phyloP scores from a whole-genome alignment of 1,140 invertebrate genomes.

The Leptopilina boulardi region DNA sequence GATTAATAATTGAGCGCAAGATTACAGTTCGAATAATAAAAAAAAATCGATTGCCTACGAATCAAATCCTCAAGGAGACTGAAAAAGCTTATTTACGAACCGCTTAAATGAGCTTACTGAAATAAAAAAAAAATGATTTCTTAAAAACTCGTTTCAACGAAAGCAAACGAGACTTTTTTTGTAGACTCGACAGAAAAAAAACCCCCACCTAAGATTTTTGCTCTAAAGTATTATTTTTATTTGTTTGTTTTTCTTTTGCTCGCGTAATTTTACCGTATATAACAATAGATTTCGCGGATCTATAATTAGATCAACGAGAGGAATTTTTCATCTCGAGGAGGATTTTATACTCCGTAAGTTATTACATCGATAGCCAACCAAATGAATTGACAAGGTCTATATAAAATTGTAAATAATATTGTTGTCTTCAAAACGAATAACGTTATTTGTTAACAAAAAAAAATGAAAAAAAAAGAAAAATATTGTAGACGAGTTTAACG shows the following conservation, averaged over 20 bases:
- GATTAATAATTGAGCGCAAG: not conserved
- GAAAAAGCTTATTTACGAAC: slow-evolving; percentile 47
- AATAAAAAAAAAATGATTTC: not conserved
- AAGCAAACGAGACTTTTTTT: slow-evolving; percentile 20
- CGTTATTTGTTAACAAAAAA: slow-evolving; percentile 13
- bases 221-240: not conserved
- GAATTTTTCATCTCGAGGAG: not conserved
- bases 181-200: not conserved
- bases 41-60: slow-evolving; percentile 55
- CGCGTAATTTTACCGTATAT: not conserved
- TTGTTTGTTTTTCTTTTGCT: not conserved
- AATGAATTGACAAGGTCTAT: slow-evolving; percentile 16
- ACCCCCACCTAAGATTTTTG: not conserved
- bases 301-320: not conserved
- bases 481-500: slow-evolving; percentile 1
- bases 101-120: slow-evolving; percentile 19
- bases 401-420: slow-evolving; percentile 33
- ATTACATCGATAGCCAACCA: not conserved
- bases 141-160: slow-evolving; percentile 19
- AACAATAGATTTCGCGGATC: not conserved
- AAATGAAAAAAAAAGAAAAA: not conserved
- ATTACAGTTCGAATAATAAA: slow-evolving; percentile 4
- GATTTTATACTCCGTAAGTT: slow-evolving; percentile 29
- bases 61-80: slow-evolving; percentile 60
- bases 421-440: slow-evolving; percentile 17